Conservation (phyloP, 2,888 invertebrate genomes). For the Dasysyrphus albostriatus region DNA sequence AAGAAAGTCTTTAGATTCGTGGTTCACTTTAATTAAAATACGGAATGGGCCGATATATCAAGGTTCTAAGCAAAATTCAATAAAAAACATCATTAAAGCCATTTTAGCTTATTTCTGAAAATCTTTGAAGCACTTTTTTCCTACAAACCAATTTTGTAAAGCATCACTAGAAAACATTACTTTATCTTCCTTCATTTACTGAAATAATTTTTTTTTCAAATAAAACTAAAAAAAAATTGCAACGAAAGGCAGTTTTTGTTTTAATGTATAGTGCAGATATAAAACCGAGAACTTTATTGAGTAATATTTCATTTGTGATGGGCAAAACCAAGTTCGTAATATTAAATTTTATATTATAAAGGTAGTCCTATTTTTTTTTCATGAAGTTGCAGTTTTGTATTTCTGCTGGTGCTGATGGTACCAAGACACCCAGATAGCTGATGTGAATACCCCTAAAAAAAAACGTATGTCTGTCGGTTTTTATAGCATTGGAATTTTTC, state of each 20-base stretch:
- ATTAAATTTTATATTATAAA: conserved; percentile 23
- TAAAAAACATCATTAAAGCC: too few relatives aligned
- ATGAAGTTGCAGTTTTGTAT: conserved; percentile 39
- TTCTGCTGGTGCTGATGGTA: background rate
- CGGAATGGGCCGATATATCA: too few relatives aligned
- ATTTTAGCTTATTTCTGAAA: too few relatives aligned
- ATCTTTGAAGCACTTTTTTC: too few relatives aligned
- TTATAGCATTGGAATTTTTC: conserved; percentile 42
- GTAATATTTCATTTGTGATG: background rate
- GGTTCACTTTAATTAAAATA: too few relatives aligned
- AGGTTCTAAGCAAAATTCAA: too few relatives aligned
- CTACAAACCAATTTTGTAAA: too few relatives aligned
- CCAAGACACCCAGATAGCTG: background rate
- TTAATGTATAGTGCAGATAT: background rate
- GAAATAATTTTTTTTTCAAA: background rate
- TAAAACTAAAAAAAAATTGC: background rate
- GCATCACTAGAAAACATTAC: too few relatives aligned
- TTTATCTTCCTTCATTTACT: background rate
- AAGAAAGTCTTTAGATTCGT: too few relatives aligned
- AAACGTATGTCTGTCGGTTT: conserved; percentile 10
- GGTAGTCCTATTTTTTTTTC: conserved; percentile 33
- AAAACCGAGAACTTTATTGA: background rate
- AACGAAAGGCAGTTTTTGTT: background rate
- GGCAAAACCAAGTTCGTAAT: background rate
- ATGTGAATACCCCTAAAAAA: conserved; percentile 5